These are phyloP conservation scores for Pseudomyrmex dendroicus DNA, from an alignment of 1,140 invertebrate species.

Conservation along the genomic window DNA sequence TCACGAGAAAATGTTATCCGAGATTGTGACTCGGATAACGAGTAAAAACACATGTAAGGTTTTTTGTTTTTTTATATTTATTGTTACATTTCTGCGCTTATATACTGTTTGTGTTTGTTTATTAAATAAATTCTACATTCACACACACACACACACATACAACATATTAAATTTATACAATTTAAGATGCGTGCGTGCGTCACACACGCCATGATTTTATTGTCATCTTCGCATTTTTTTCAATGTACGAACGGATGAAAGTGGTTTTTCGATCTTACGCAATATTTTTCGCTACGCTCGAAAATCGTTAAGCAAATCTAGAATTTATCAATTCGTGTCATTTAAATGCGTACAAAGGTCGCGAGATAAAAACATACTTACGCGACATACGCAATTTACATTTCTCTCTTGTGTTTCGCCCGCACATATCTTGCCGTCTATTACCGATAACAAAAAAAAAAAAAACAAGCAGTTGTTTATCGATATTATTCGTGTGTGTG, in stretches of 20 bases:
- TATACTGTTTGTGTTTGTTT: not conserved
- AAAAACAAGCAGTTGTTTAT: not conserved
- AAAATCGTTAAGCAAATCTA: not conserved
- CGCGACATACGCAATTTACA: not conserved
- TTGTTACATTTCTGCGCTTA: not conserved
- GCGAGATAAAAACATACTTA: not conserved
- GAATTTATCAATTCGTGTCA: not conserved
- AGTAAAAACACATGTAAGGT: not conserved
- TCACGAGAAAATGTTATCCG: too few species aligned
- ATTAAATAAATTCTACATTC: too few species aligned
- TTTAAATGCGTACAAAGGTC: not conserved
- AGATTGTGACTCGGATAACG: not conserved
- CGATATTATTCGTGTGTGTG: conserved; percentile 1
- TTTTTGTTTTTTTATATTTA: not conserved
- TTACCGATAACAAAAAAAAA: not conserved
- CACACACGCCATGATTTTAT: too few species aligned
- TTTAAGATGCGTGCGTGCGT: too few species aligned
- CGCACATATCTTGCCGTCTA: not conserved
- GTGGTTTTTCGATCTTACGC: too few species aligned
- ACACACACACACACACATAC: too few species aligned
- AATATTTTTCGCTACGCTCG: too few species aligned
- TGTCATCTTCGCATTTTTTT: too few species aligned
- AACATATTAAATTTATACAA: too few species aligned
- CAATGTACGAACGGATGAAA: too few species aligned
- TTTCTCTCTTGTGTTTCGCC: not conserved